phyloP scores from a whole-genome alignment of 2,888 invertebrate genomes.

The Macropis europaea region DNA sequence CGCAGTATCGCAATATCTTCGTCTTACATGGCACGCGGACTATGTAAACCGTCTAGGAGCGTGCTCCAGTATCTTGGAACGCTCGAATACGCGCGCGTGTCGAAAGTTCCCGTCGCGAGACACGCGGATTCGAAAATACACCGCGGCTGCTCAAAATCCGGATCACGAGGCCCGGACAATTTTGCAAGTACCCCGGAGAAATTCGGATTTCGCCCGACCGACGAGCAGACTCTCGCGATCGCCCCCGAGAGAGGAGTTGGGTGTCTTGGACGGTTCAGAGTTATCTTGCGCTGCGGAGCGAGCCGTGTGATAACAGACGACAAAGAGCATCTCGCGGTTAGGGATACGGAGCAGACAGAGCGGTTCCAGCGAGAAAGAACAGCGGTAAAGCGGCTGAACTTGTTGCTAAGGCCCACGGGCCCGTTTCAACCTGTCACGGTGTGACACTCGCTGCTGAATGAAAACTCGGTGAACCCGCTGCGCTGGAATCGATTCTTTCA shows the following conservation, averaged over 20 bases:
- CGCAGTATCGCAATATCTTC: slow-evolving; percentile 72
- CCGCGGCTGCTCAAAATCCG: slow-evolving; percentile 27
- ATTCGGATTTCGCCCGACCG: background rate
- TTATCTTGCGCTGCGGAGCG: too few relatives aligned
- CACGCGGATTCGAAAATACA: background rate
- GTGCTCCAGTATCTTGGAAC: slow-evolving; percentile 51
- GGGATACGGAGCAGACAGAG: slow-evolving; percentile 25
- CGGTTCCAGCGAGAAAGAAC: slow-evolving; percentile 5
- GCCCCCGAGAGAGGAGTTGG: too few relatives aligned
- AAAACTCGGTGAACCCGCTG: too few relatives aligned
- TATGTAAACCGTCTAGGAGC: slow-evolving; percentile 36
- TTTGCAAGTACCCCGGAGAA: background rate
- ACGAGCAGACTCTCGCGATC: background rate
- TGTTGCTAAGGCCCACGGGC: slow-evolving; percentile 34
- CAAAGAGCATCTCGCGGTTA: too few relatives aligned
- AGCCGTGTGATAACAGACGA: too few relatives aligned
- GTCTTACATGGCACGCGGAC: slow-evolving; percentile 56
- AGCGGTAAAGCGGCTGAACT: slow-evolving; percentile 6
- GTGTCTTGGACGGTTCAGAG: too few relatives aligned
- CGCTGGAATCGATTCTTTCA: too few relatives aligned
- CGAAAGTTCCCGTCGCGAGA: slow-evolving; percentile 28
- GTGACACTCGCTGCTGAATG: too few relatives aligned
- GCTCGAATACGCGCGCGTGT: slow-evolving; percentile 22
- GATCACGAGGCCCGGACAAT: slow-evolving; percentile 30
- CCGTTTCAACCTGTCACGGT: slow-evolving; percentile 18